phyloP scores from a whole-genome alignment of 1,140 invertebrate species.

The Bicyclus anynana region DNA sequence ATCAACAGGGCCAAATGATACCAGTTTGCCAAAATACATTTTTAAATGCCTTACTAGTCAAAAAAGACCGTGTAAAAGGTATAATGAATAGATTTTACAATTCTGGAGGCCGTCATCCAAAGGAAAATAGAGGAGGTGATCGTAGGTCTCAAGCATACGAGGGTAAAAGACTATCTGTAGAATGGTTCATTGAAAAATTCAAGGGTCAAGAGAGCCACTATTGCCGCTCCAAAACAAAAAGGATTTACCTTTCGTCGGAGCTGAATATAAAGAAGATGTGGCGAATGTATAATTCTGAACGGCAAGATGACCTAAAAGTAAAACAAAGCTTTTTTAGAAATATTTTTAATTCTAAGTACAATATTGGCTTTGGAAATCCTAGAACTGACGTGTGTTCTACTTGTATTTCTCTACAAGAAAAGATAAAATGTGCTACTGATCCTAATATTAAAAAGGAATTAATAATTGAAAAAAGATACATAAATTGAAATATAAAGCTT shows the following conservation, averaged over 20 bases:
- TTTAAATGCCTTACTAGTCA: not conserved
- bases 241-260: not conserved
- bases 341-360: not conserved
- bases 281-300: not conserved
- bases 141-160: not conserved
- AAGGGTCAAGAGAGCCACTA: not conserved
- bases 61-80: not conserved
- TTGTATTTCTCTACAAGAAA: constrained; percentile 9
- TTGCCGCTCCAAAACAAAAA: not conserved
- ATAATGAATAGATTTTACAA: not conserved
- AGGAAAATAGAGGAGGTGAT: constrained; percentile 2
- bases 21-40: not conserved
- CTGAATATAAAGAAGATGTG: not conserved
- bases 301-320: not conserved
- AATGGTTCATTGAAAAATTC: not conserved
- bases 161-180: not conserved
- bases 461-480: constrained; percentile 8
- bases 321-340: not conserved
- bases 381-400: constrained; percentile 17
- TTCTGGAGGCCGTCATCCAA: not conserved
- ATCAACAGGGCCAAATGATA: no score
- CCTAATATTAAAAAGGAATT: not conserved
- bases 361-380: constrained; percentile 18
- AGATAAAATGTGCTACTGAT: constrained; percentile 10
- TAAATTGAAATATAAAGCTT: constrained; percentile 41